A percentile compares a stretch with the other conserved stretches of the same genome.
These are phyloP conservation scores for Neogobius melanostomus DNA, from an alignment of 2,113 vertebrate species.

Conservation along the genomic window DNA sequence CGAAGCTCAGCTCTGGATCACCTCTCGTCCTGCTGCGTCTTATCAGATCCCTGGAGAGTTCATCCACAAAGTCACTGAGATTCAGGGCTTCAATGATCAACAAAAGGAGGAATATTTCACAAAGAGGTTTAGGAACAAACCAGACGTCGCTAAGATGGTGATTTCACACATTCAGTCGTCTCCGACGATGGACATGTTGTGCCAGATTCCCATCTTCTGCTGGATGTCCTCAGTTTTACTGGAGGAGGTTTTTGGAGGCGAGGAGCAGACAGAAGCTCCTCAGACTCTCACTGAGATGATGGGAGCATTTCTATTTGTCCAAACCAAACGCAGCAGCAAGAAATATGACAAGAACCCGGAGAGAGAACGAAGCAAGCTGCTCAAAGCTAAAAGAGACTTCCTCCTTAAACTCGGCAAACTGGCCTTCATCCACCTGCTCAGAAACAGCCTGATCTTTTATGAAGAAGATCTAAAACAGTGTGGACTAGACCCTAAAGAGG, in stretches of 20 bases:
- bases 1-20: slow-evolving; percentile 46
- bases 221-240: slow-evolving; percentile 56
- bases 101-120: slow-evolving; percentile 61
- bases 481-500: slow-evolving; percentile 28
- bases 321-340: slow-evolving; percentile 32
- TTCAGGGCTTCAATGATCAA: slow-evolving; percentile 47
- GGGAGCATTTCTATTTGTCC: slow-evolving; percentile 40
- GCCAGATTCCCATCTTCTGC: slow-evolving; percentile 64
- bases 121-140: slow-evolving; percentile 7
- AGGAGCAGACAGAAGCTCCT: not conserved
- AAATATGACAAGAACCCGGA: slow-evolving; percentile 27
- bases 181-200: slow-evolving; percentile 51
- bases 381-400: slow-evolving; percentile 24
- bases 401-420: slow-evolving; percentile 60
- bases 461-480: slow-evolving; percentile 47
- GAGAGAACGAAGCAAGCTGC: not conserved
- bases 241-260: slow-evolving; percentile 29
- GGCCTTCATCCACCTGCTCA: slow-evolving; percentile 53
- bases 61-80: slow-evolving; percentile 46
- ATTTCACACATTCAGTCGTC: slow-evolving; percentile 42
- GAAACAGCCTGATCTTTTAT: slow-evolving; percentile 55
- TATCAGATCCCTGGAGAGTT: slow-evolving; percentile 44
- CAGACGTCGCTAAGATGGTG: not conserved
- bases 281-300: slow-evolving; percentile 65
- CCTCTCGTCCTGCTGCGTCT: slow-evolving; percentile 44